Evolutionary conservation across 2,888 invertebrate genomes (phyloP), one percentile per base, ranked within the genome.

Genomic region (Cacoxenus indagator): DNA sequence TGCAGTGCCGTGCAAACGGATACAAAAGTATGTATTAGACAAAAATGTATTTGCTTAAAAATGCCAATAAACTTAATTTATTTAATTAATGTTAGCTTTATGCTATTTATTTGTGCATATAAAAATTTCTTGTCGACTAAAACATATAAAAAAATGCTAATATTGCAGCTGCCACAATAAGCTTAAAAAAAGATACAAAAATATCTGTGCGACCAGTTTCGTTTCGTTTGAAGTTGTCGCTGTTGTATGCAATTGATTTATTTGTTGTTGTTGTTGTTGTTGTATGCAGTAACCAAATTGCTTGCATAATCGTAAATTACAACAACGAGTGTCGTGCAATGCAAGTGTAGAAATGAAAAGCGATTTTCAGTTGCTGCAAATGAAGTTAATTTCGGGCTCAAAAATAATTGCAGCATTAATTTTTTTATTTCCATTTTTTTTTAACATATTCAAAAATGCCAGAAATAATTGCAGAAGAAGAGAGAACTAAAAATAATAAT

Each of bases 371-470:
- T 55, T 26, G 19, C 26, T 27, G 59, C 65, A 46, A 11, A 14
- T 45, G 29, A 45, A 45, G 54, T n/a, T n/a, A n/a, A n/a, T 48
- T n/a, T 17, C 45, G 51, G 69, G 69, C 64, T 73, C 73, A 24
- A 62, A 27, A 55, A 59, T 31, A 59, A 51, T 59, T 31, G n/a
- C 31, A 31, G 17, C 19, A 59, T 59, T 59, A 75, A 75, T 75
- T 78, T 66, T 64, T 73, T 70, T 79, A 76, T 78, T 75, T 74
- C 77, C 79, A 76, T 76, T 76, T 81, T 77, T 74, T n/a, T 14
- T 5, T 37, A 27, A n/a, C 37, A 14, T 65, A 62, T 54, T 55
- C 37, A 43, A 65, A 65, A 24, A 64, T 26, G n/a, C n/a, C 43
- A 43, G 37, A 62, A 48, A 67, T 57, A 45, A 64, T 55, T 67